Percentiles rank a stretch among this genome's conserved stretches.
Evolutionary conservation across 2,888 invertebrate genomes (phyloP).

Genomic region (Bibio marci): DNA sequence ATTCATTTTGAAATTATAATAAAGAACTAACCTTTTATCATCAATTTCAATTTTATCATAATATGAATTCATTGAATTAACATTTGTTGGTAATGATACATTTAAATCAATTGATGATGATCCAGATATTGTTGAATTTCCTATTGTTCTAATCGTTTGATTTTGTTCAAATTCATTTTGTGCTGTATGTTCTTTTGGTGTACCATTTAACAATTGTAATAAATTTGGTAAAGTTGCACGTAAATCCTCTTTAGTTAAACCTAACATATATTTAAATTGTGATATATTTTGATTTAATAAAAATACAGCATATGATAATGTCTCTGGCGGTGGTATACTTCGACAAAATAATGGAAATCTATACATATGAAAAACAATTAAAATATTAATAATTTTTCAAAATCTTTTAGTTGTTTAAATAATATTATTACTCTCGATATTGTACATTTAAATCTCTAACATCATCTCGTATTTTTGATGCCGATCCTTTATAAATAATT

Average conservation of each 20-base stretch:
- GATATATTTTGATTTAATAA: slow-evolving; percentile 88
- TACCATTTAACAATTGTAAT: slow-evolving; percentile 17
- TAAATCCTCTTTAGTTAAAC: slow-evolving; percentile 15
- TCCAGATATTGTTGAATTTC: slow-evolving; percentile 14
- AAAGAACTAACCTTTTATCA: too few relatives aligned
- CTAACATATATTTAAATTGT: slow-evolving; percentile 41
- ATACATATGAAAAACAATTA: slow-evolving; percentile 10
- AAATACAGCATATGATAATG: slow-evolving; percentile 73
- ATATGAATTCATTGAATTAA: neutral
- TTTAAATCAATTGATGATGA: slow-evolving; percentile 25
- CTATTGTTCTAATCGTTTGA: neutral
- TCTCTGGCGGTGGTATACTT: slow-evolving; percentile 23
- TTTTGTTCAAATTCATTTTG: neutral
- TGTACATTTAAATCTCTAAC: slow-evolving; percentile 51
- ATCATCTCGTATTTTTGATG: slow-evolving; percentile 64
- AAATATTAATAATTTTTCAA: too few relatives aligned
- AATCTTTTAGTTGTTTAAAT: neutral
- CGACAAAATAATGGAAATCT: slow-evolving; percentile 66
- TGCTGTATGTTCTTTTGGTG: neutral
- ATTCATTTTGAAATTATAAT: too few relatives aligned
- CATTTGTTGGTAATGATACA: slow-evolving; percentile 15
- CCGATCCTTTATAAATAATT: slow-evolving; percentile 62
- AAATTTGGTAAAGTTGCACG: slow-evolving; percentile 24
- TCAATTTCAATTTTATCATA: too few relatives aligned
- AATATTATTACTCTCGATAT: slow-evolving; percentile 36